phyloP scores from a whole-genome alignment of 2,888 invertebrate genomes.

The Hyalella azteca region DNA sequence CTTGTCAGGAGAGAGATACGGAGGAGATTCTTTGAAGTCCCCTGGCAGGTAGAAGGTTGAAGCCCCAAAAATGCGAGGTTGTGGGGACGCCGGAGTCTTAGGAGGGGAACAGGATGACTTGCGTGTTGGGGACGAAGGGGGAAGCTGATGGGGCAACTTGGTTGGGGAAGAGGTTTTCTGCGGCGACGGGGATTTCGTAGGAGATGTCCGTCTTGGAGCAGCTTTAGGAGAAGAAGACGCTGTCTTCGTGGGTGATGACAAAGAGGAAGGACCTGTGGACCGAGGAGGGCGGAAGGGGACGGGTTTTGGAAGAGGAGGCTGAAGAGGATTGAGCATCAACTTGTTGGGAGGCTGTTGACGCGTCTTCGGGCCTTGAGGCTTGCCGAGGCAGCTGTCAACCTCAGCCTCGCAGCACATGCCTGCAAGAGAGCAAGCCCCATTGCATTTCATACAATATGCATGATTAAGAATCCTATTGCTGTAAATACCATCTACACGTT shows the following conservation, averaged over 20 bases:
- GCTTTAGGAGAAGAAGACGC: not conserved
- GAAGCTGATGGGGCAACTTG: not conserved
- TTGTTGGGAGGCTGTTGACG: conserved; percentile 6
- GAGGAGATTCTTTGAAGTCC: not conserved
- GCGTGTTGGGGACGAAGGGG: not conserved
- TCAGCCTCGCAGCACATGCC: not conserved
- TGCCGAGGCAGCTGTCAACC: not conserved
- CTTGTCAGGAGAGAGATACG: not conserved
- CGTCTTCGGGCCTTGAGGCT: not conserved
- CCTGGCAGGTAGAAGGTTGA: conserved; percentile 3
- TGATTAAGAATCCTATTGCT: too few species aligned
- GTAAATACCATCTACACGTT: too few species aligned
- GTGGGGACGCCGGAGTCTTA: not conserved
- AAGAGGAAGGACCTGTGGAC: not conserved
- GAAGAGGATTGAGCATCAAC: conserved; percentile 14
- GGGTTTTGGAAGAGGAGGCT: not conserved
- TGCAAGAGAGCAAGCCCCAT: too few species aligned
- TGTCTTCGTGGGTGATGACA: not conserved
- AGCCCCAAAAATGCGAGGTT: not conserved
- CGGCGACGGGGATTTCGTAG: conserved; percentile 7
- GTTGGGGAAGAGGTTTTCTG: not conserved
- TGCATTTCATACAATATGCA: too few species aligned
- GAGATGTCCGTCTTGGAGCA: conserved; percentile 4
- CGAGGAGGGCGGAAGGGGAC: not conserved
- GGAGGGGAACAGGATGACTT: not conserved